These are phyloP conservation scores for Achlya flavicornis DNA, from an alignment of 2,888 invertebrate genomes.

Conservation along the genomic window DNA sequence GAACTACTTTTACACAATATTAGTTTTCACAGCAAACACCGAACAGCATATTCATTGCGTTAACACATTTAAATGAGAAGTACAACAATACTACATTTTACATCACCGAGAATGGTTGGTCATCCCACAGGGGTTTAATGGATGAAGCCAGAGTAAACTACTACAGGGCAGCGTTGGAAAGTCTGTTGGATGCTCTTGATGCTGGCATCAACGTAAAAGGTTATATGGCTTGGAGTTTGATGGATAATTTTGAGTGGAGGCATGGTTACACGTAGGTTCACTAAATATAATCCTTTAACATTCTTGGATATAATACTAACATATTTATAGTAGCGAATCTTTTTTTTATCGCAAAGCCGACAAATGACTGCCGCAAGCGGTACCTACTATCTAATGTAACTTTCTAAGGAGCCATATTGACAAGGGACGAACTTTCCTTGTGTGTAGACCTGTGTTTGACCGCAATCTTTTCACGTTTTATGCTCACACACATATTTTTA, in stretches of 20 bases:
- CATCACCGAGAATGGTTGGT: conserved; percentile 85
- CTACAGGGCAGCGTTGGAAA: conserved; percentile 65
- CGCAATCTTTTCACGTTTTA: too few species aligned
- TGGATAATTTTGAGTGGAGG: conserved; percentile 87
- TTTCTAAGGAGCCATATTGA: too few species aligned
- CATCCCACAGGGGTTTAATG: conserved; percentile 57
- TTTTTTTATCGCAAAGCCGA: too few species aligned
- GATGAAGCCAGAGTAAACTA: conserved; percentile 73
- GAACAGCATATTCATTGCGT: conserved; percentile 81
- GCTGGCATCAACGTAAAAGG: conserved; percentile 75
- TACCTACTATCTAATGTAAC: too few species aligned
- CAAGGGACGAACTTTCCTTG: too few species aligned
- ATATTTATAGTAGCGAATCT: background rate
- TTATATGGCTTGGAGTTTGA: conserved; percentile 85
- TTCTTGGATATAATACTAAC: background rate
- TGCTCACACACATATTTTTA: too few species aligned
- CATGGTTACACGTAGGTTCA: conserved; percentile 79
- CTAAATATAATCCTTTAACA: background rate
- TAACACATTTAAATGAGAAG: conserved; percentile 72
- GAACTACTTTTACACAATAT: background rate
- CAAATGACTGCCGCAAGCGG: too few species aligned
- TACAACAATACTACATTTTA: conserved; percentile 80
- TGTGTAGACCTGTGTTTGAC: too few species aligned
- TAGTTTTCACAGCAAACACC: conserved; percentile 70
- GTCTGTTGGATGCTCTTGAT: conserved; percentile 66